These are phyloP conservation scores for Cryptocephalus moraei DNA, from an alignment of 2,888 invertebrate genomes.

Conservation along the genomic window DNA sequence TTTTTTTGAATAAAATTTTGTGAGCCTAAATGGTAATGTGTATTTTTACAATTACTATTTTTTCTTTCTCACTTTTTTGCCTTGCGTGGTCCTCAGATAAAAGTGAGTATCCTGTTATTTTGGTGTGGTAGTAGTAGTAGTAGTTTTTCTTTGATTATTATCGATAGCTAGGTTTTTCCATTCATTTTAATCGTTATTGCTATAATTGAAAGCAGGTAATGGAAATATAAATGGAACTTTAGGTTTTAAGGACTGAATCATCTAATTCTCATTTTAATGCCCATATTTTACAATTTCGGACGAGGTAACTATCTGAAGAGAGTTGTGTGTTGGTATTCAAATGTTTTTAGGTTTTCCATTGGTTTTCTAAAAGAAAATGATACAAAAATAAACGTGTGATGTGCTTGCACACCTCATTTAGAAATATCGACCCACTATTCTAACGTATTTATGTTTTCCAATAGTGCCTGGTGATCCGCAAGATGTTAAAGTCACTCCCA, in stretches of 20 bases:
- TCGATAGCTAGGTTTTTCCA: slow-evolving; percentile 17
- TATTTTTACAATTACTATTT: slow-evolving; percentile 38
- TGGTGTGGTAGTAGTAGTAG: slow-evolving; percentile 29
- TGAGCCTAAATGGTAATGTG: too few species aligned
- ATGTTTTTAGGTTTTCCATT: slow-evolving; percentile 38
- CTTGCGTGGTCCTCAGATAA: slow-evolving; percentile 60
- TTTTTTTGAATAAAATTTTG: slow-evolving; percentile 18
- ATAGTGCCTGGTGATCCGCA: slow-evolving; percentile 97
- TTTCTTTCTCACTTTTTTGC: slow-evolving; percentile 58
- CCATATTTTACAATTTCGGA: slow-evolving; percentile 11
- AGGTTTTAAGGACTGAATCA: too few species aligned
- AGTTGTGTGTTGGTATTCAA: slow-evolving; percentile 62
- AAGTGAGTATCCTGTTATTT: slow-evolving; percentile 58
- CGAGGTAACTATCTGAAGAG: slow-evolving; percentile 36
- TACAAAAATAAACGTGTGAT: slow-evolving; percentile 28
- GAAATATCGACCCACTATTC: background rate
- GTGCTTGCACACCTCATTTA: slow-evolving; percentile 32
- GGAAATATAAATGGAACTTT: background rate
- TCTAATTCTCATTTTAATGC: too few species aligned
- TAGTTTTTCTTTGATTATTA: slow-evolving; percentile 21
- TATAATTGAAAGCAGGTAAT: background rate
- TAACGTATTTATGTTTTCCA: slow-evolving; percentile 25
- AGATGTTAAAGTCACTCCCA: slow-evolving; percentile 75
- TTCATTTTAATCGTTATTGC: slow-evolving; percentile 17
- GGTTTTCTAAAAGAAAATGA: slow-evolving; percentile 22